Percentiles rank a stretch among this genome's conserved stretches.
Evolutionary conservation across 2,888 invertebrate genomes (phyloP).

Genomic region (Stenolophus ochropezus): DNA sequence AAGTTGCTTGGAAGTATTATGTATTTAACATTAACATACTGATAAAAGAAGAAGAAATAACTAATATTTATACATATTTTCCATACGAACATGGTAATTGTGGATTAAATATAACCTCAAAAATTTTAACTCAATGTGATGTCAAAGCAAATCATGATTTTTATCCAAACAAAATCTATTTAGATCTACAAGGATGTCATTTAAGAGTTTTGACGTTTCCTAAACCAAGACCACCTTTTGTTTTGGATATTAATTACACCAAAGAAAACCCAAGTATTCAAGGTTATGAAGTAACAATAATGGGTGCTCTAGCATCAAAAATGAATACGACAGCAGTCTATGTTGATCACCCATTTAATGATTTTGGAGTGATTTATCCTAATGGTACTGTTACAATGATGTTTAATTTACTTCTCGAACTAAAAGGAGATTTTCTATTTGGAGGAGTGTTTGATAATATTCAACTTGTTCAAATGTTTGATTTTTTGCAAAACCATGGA

Average conservation of each 20-base stretch:
- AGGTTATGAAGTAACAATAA: constrained; percentile 26
- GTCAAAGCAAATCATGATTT: background rate
- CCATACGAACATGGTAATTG: constrained; percentile 25
- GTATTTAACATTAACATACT: constrained; percentile 15
- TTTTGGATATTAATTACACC: background rate
- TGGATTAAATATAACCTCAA: background rate
- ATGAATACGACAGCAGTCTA: constrained; percentile 35
- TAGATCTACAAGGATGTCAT: constrained; percentile 10
- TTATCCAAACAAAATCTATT: constrained; percentile 38
- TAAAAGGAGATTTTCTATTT: constrained; percentile 19
- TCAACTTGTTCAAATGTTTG: background rate
- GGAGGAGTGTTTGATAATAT: constrained; percentile 14
- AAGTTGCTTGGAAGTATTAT: constrained; percentile 13
- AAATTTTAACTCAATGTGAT: background rate
- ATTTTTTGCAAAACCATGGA: background rate
- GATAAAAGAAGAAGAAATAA: background rate
- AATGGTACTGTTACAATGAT: constrained; percentile 18
- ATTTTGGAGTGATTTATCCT: constrained; percentile 20
- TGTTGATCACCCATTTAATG: constrained; percentile 6
- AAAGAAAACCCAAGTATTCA: constrained; percentile 15
- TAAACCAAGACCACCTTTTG: constrained; percentile 23
- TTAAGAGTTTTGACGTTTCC: constrained; percentile 11
- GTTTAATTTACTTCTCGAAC: constrained; percentile 15
- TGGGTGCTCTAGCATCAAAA: background rate
- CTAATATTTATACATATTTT: constrained; percentile 17